Evolutionary conservation across 1,140 invertebrate genomes (phyloP).

Genomic region (Tyrophagus putrescentiae): DNA sequence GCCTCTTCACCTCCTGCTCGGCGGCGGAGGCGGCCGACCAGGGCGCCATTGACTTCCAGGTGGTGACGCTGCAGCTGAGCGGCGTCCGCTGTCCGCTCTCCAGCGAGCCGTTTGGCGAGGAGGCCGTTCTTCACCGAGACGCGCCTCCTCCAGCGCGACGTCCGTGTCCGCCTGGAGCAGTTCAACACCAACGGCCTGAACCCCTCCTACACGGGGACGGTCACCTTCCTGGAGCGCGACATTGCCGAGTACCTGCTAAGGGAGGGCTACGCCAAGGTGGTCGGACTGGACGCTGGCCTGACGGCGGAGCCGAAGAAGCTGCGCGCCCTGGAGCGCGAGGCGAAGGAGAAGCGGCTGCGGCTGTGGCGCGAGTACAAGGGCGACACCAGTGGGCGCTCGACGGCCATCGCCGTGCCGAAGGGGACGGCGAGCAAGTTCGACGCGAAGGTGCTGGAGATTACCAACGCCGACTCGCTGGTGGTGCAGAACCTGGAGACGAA

Average conservation of each 20-base stretch:
- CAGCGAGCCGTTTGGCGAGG: conserved; percentile 52
- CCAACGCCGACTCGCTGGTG: conserved; percentile 80
- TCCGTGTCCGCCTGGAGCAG: conserved; percentile 78
- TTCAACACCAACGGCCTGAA: conserved; percentile 47
- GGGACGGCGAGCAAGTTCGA: conserved; percentile 61
- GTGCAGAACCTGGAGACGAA: conserved; percentile 59
- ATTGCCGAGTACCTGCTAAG: conserved; percentile 80
- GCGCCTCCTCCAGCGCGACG: conserved; percentile 75
- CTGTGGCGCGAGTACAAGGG: conserved; percentile 68
- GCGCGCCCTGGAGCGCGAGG: conserved; percentile 61
- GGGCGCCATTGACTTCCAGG: conserved; percentile 62
- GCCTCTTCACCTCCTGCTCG: too few species aligned
- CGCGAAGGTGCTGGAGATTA: conserved; percentile 75
- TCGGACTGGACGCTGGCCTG: conserved; percentile 88
- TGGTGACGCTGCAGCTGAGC: conserved; percentile 82
- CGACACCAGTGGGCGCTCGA: neutral
- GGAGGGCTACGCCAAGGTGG: conserved; percentile 85
- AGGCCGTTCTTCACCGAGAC: conserved; percentile 80
- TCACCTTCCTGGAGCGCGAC: conserved; percentile 39
- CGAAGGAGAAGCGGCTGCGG: conserved; percentile 69
- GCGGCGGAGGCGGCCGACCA: neutral
- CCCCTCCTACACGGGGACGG: conserved; percentile 6
- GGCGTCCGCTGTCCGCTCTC: conserved; percentile 51
- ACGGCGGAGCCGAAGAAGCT: conserved; percentile 72
- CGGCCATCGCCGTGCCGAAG: conserved; percentile 24